These are phyloP conservation scores for Nomada fabriciana DNA, from an alignment of 2,888 invertebrate genomes.

Conservation along the genomic window DNA sequence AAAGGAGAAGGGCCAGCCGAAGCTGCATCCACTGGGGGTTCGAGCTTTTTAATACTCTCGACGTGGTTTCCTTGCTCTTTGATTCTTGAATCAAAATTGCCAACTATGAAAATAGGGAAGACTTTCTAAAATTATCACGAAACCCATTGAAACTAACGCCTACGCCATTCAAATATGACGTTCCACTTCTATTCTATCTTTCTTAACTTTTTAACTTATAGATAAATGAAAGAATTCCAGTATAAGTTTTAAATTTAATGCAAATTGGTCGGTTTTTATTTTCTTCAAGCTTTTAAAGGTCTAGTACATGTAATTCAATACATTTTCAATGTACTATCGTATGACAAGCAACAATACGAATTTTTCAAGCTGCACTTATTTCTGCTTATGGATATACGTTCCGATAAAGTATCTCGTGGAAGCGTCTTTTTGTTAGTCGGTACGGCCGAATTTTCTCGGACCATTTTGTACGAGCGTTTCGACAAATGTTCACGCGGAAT, in stretches of 20 bases:
- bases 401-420: neutral
- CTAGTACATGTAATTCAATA: neutral
- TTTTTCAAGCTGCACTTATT: neutral
- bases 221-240: too few species aligned
- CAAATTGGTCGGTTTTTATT: too few species aligned
- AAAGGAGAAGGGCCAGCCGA: neutral
- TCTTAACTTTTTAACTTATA: neutral
- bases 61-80: neutral
- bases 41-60: neutral
- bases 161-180: neutral
- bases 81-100: neutral
- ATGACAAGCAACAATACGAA: neutral
- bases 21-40: neutral
- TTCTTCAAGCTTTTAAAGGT: too few species aligned
- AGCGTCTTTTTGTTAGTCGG: neutral
- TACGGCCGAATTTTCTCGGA: constrained; percentile 12
- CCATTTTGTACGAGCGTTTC: constrained; percentile 4
- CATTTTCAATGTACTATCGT: neutral
- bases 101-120: neutral
- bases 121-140: neutral
- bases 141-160: neutral
- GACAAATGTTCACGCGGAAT: neutral
- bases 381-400: neutral
- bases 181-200: neutral
- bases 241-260: too few species aligned